Evolutionary conservation across 2,888 invertebrate genomes (phyloP).

Genomic region (Gastracanthus pulcherrimus): DNA sequence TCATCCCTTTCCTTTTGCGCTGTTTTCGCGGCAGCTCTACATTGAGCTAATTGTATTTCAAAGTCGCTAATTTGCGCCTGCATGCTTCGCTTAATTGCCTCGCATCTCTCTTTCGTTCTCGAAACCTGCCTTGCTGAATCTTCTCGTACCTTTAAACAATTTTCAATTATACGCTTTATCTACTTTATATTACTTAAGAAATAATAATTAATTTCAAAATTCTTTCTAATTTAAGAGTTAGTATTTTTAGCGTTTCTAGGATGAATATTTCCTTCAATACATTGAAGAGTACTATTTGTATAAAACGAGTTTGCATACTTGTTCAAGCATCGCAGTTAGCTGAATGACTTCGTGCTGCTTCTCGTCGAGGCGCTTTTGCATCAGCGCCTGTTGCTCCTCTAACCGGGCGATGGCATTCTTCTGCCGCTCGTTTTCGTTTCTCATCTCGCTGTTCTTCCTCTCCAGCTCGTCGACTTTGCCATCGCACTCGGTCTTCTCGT

Average conservation of each 20-base stretch:
- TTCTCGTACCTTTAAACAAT: conserved; percentile 79
- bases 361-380: conserved; percentile 82
- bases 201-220: neutral
- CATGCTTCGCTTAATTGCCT: conserved; percentile 82
- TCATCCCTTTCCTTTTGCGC: conserved; percentile 86
- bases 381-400: conserved; percentile 81
- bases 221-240: too few relatives aligned
- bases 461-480: conserved; percentile 73
- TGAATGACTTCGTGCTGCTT: conserved; percentile 85
- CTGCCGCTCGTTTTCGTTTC: conserved; percentile 78
- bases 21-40: conserved; percentile 82
- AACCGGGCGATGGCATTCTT: conserved; percentile 80
- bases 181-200: neutral
- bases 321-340: conserved; percentile 82
- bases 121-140: conserved; percentile 84
- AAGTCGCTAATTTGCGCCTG: conserved; percentile 84
- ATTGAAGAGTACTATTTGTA: neutral
- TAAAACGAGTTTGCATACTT: conserved; percentile 63
- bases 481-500: conserved; percentile 63
- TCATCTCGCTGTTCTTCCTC: conserved; percentile 78
- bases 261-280: too few relatives aligned
- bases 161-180: neutral
- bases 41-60: conserved; percentile 83
- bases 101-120: conserved; percentile 83
- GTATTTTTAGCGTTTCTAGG: too few relatives aligned